Conservation (phyloP, 2,797 vertebrate species). For the Onychomys torridus region DNA sequence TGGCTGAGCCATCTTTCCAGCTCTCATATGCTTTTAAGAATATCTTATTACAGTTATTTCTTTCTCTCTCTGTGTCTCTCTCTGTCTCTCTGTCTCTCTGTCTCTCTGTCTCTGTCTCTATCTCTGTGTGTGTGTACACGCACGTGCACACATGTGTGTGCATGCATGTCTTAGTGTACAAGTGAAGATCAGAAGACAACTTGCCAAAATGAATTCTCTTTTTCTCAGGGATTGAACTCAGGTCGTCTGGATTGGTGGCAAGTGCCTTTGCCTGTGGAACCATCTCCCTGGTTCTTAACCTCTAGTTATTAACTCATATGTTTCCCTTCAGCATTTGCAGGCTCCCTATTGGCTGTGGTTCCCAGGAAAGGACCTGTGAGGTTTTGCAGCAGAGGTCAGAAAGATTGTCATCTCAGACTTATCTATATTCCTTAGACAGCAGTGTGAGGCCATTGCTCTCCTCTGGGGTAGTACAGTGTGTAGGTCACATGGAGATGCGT, state of each 20-base stretch:
- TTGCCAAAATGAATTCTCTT: neutral
- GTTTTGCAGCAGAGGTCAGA: neutral
- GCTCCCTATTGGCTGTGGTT: neutral
- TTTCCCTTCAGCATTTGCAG: neutral
- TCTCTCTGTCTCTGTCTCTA: neutral
- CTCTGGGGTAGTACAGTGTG: neutral
- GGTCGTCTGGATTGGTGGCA: too few relatives aligned
- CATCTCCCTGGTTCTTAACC: neutral
- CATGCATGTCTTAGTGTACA: neutral
- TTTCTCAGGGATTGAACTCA: neutral
- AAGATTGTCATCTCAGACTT: neutral
- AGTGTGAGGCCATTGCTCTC: neutral
- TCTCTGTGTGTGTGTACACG: neutral
- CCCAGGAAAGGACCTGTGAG: neutral
- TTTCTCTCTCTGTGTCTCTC: too few relatives aligned
- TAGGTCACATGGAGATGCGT: neutral
- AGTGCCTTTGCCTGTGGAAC: neutral
- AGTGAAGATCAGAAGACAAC: neutral
- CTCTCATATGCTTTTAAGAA: neutral
- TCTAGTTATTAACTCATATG: neutral
- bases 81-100: too few relatives aligned
- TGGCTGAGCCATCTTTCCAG: neutral
- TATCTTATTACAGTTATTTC: neutral
- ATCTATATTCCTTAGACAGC: neutral
- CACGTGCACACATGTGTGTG: too few relatives aligned